These are phyloP conservation scores for Bubo blakistoni DNA, from an alignment of 2,113 vertebrate species.

Conservation along the genomic window DNA sequence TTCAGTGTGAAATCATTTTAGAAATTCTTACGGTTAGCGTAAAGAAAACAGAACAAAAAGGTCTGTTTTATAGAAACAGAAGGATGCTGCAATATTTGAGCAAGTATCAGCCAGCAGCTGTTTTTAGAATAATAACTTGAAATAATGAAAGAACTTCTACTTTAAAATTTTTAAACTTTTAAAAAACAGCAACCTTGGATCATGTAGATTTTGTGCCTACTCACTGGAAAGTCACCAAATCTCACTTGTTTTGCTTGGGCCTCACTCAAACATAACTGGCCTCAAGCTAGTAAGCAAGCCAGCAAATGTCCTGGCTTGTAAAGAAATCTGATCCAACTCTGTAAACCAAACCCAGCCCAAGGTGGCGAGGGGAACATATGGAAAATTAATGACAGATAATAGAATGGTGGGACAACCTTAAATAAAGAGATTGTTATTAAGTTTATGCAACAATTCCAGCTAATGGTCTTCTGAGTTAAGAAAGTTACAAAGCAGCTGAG, in stretches of 20 bases:
- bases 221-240: slow-evolving; percentile 39
- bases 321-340: slow-evolving; percentile 57
- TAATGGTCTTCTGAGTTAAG: neutral
- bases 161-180: neutral
- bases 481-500: neutral
- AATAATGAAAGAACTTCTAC: neutral
- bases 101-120: neutral
- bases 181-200: neutral
- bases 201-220: slow-evolving; percentile 19
- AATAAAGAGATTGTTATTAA: neutral
- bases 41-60: neutral
- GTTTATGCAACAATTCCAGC: slow-evolving; percentile 5
- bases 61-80: neutral
- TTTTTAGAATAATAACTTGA: neutral
- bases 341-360: slow-evolving; percentile 34
- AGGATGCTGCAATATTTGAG: neutral
- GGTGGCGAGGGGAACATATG: slow-evolving; percentile 17
- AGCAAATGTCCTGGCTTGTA: slow-evolving; percentile 55
- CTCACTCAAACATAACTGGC: slow-evolving; percentile 58
- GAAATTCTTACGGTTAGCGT: neutral
- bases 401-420: neutral
- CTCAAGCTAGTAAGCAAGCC: slow-evolving; percentile 59
- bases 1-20: neutral
- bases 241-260: slow-evolving; percentile 59
- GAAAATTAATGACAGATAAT: slow-evolving; percentile 57